Evolutionary conservation across 1,140 invertebrate genomes (phyloP).

Genomic region (Hydropsyche tenuis): DNA sequence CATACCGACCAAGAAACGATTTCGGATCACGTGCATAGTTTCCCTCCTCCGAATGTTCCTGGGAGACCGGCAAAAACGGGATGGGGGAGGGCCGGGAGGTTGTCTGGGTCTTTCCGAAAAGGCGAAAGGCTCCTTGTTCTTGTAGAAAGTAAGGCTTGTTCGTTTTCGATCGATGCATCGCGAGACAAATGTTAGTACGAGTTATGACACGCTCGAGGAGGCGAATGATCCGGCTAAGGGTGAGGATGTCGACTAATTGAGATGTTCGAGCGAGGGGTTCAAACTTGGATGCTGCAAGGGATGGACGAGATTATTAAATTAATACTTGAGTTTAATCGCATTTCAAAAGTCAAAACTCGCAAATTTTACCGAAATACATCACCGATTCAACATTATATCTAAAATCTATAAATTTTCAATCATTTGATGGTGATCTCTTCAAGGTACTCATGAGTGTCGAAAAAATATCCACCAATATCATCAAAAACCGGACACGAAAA

Average conservation of each 20-base stretch:
- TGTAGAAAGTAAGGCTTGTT: slow-evolving; percentile 2
- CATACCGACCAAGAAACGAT: slow-evolving; percentile 28
- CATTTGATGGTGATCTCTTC: too few relatives aligned
- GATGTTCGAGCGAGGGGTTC: slow-evolving; percentile 2
- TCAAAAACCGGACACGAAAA: too few relatives aligned
- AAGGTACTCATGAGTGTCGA: too few relatives aligned
- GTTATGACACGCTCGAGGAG: not conserved
- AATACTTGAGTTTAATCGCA: too few relatives aligned
- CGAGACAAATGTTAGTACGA: slow-evolving; percentile 6
- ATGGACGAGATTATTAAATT: slow-evolving; percentile 3
- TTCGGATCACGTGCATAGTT: slow-evolving; percentile 29
- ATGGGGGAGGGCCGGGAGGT: not conserved
- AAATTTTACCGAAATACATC: not conserved
- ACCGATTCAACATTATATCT: too few relatives aligned
- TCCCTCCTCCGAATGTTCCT: too few relatives aligned
- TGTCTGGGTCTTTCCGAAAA: not conserved
- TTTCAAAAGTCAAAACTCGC: not conserved
- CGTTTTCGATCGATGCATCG: not conserved
- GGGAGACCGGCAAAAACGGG: not conserved
- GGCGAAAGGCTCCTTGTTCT: slow-evolving; percentile 14
- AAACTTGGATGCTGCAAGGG: not conserved
- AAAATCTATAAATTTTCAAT: too few relatives aligned
- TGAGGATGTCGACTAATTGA: slow-evolving; percentile 4
- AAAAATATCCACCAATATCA: too few relatives aligned
- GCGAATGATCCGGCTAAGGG: not conserved